Conservation (phyloP, 1,140 invertebrate species). For the Paralvinella palmiformis region DNA sequence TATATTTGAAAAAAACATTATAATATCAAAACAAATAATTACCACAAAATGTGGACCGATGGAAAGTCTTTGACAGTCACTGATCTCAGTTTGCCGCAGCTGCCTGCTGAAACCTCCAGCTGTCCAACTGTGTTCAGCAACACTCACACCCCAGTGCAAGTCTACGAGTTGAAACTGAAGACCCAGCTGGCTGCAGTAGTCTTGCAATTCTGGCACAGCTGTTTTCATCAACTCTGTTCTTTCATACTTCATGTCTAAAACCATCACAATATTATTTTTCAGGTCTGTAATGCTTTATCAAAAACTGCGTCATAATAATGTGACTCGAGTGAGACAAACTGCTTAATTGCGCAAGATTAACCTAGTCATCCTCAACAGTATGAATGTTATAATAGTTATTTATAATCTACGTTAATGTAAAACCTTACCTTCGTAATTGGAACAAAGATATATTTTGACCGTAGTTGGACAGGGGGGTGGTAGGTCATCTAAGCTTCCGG, state of each 20-base stretch:
- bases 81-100: conserved; percentile 40
- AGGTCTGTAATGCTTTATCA: not conserved
- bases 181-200: conserved; percentile 30
- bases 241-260: conserved; percentile 39
- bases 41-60: conserved; percentile 49
- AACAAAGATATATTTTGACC: conserved; percentile 41
- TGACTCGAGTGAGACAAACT: not conserved
- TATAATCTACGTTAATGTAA: conserved; percentile 3
- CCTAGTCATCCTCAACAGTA: not conserved
- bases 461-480: conserved; percentile 30
- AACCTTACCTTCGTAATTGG: conserved; percentile 37
- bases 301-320: not conserved
- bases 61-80: conserved; percentile 42
- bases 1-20: not conserved
- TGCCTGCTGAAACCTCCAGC: conserved; percentile 26
- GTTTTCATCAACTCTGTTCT: conserved; percentile 31
- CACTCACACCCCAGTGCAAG: conserved; percentile 43
- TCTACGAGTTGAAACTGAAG: conserved; percentile 47
- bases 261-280: no score
- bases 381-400: not conserved
- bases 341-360: not conserved
- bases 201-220: conserved; percentile 32
- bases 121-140: not conserved
- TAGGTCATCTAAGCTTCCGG: conserved; percentile 32
- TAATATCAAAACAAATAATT: conserved; percentile 16